phyloP scores from a whole-genome alignment of 1,140 invertebrate species.

The Temnothorax longispinosus region DNA sequence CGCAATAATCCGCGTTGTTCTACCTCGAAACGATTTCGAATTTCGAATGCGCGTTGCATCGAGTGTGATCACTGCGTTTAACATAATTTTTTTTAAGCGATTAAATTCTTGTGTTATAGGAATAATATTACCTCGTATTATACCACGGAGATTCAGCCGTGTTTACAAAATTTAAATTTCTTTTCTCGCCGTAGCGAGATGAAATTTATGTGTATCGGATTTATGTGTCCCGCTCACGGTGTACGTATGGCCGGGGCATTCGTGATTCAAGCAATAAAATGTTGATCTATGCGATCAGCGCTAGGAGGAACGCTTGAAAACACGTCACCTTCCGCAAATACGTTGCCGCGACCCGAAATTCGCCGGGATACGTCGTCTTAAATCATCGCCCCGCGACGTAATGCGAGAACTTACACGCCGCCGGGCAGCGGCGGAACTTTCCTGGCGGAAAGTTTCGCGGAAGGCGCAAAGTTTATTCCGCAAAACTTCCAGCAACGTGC shows the following conservation, averaged over 20 bases:
- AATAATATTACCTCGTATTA: no score
- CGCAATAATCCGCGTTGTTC: neutral
- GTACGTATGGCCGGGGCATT: neutral
- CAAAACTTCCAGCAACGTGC: constrained; percentile 71
- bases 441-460: constrained; percentile 61
- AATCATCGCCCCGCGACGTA: constrained; percentile 65
- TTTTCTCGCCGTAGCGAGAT: neutral
- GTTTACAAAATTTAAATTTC: constrained; percentile 20
- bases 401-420: constrained; percentile 71
- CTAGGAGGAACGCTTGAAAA: constrained; percentile 39
- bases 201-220: neutral
- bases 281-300: constrained; percentile 32
- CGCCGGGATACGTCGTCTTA: constrained; percentile 64
- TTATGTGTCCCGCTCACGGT: neutral
- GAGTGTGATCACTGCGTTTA: neutral
- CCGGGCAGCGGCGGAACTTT: constrained; percentile 67
- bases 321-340: constrained; percentile 50
- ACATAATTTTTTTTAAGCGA: no score
- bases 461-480: constrained; percentile 72
- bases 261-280: constrained; percentile 45
- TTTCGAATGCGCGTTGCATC: neutral
- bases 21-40: neutral
- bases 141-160: neutral
- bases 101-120: no score
- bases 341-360: constrained; percentile 62